These are phyloP conservation scores for Euleptes europaea DNA, from an alignment of 2,113 vertebrate species.

Conservation along the genomic window DNA sequence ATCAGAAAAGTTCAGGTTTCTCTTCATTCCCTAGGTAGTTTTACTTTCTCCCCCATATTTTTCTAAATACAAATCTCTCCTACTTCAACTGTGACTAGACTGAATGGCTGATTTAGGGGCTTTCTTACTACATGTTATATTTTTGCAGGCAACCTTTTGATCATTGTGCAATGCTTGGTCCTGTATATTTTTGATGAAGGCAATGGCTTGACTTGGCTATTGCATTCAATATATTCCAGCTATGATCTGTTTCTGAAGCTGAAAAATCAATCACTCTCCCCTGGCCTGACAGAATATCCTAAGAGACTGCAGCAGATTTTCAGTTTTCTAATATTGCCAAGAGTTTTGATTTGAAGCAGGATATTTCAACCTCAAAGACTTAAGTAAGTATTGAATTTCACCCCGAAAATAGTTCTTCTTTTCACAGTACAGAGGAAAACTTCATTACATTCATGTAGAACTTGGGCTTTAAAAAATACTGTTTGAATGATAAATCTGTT, in stretches of 20 bases:
- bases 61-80: background rate
- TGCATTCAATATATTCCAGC: conserved; percentile 39
- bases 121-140: background rate
- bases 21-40: background rate
- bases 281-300: conserved; percentile 2
- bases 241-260: conserved; percentile 42
- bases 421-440: background rate
- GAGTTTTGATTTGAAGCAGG: conserved; percentile 28
- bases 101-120: background rate
- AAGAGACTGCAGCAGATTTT: conserved; percentile 19
- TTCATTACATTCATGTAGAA: background rate
- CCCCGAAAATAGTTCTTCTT: conserved; percentile 14
- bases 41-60: background rate
- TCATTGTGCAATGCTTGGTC: conserved; percentile 2
- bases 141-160: conserved; percentile 3
- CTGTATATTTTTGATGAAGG: background rate
- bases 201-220: conserved; percentile 31
- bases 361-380: conserved; percentile 1
- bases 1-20: background rate
- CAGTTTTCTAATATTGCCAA: conserved; percentile 19
- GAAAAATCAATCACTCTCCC: conserved; percentile 23
- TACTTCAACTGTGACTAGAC: background rate
- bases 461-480: background rate
- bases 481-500: background rate
- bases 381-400: conserved; percentile 4